These are phyloP conservation scores for Bellardia pandia DNA, from an alignment of 2,888 invertebrate genomes.

Conservation along the genomic window DNA sequence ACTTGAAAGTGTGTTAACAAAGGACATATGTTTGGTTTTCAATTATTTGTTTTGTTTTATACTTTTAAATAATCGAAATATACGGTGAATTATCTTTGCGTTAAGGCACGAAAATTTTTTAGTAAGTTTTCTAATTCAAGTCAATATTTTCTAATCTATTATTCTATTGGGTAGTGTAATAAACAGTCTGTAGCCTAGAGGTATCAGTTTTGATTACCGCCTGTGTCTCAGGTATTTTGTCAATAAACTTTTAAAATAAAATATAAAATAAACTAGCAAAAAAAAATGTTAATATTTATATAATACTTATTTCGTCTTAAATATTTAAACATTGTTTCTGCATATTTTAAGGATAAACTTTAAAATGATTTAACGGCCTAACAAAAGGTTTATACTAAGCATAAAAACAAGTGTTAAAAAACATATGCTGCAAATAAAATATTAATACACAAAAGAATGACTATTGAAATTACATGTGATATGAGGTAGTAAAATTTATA, in stretches of 20 bases:
- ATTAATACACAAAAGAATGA: background rate
- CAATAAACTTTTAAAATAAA: background rate
- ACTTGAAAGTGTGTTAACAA: too few species aligned
- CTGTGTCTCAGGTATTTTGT: too few species aligned
- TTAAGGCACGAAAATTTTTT: too few species aligned
- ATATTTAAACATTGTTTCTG: background rate
- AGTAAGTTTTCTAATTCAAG: too few species aligned
- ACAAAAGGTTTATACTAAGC: background rate
- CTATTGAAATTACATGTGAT: background rate
- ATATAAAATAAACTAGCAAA: background rate
- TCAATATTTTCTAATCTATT: too few species aligned
- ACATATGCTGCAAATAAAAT: conserved; percentile 12
- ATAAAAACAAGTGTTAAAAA: background rate
- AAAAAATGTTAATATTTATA: background rate
- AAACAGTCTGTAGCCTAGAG: too few species aligned
- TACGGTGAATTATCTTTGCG: too few species aligned
- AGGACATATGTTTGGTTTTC: too few species aligned
- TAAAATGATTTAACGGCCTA: background rate
- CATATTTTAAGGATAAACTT: background rate
- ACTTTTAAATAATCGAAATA: too few species aligned
- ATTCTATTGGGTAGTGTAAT: too few species aligned
- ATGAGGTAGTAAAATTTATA: background rate
- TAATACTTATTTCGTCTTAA: background rate
- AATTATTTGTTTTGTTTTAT: too few species aligned
- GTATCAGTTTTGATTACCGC: too few species aligned